A percentile compares a stretch with the other conserved stretches of the same genome.
Evolutionary conservation across 2,888 invertebrate genomes (phyloP).

Genomic region (Nephrotoma appendiculata): DNA sequence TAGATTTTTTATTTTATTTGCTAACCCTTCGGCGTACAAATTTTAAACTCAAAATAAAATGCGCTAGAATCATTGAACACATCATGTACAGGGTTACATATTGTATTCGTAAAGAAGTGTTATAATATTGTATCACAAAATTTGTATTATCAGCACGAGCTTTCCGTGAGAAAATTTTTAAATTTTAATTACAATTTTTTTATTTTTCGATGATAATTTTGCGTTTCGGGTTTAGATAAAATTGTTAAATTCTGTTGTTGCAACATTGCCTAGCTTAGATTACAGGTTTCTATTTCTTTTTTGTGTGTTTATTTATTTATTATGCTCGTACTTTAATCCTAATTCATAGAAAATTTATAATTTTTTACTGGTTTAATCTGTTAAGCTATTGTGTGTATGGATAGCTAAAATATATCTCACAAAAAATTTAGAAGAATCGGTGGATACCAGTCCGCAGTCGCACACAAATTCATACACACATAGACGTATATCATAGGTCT

Average conservation of each 20-base stretch:
- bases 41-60: not conserved
- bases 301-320: not conserved
- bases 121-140: not conserved
- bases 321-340: not conserved
- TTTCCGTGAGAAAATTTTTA: not conserved
- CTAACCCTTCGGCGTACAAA: not conserved
- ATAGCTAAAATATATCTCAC: not conserved
- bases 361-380: not conserved
- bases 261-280: not conserved
- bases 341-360: not conserved
- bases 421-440: not conserved
- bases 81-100: not conserved
- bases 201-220: not conserved
- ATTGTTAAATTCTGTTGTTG: not conserved
- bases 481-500: not conserved
- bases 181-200: not conserved
- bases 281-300: not conserved
- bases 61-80: not conserved
- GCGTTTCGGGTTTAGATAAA: not conserved
- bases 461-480: not conserved
- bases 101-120: not conserved
- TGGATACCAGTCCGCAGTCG: not conserved
- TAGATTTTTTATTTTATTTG: not conserved
- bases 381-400: not conserved
- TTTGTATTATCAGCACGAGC: not conserved